Evolutionary conservation across 2,888 invertebrate genomes (phyloP), one percentile per base, ranked within the genome.

Genomic region (Theretra japonica): DNA sequence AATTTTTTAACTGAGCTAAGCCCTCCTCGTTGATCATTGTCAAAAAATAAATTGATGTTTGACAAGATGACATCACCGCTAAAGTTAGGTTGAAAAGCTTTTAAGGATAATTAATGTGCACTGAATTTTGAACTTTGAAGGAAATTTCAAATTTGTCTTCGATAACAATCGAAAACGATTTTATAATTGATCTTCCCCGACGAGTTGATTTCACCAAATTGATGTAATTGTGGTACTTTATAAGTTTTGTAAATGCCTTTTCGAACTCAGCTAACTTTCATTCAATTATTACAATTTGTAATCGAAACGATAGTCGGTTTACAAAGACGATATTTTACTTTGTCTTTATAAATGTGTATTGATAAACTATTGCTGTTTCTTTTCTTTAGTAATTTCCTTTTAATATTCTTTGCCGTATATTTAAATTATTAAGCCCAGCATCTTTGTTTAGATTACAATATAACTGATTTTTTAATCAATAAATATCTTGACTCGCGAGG

Each of bases 41-140:
- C 90, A 90, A 85, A 88, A 87, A 84, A 83, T 89, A 90, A 82
- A 93, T 91, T 91, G 90, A 90, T 90, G 90, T 89, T 89, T 91
- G 91, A 92, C 90, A 91, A 92, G 92, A 88, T 90, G 92, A 89
- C 87, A 89, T 90, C 90, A 89, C 83, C 87, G 86, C 83, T 80
- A 79, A 86, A 87, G 81, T 88, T 88, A 86, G 88, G 86, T 86
- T 83, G 84, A 86, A 87, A 90, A 89, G 88, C 92, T 92, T 93
- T 91, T 90, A 90, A 88, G 84, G 88, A 90, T 90, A 91, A 92
- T 91, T 88, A 91, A 89, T 88, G 88, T 85, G 82, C 82, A 85
- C 78, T 77, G 78, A 82, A 83, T 78, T 80, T 78, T 81, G 75
- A 82, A 82, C 77, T 81, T 79, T 74, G 77, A 76, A 79, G 80